phyloP scores from a whole-genome alignment of 2,888 invertebrate genomes.

The Lasioglossum malachurum region DNA sequence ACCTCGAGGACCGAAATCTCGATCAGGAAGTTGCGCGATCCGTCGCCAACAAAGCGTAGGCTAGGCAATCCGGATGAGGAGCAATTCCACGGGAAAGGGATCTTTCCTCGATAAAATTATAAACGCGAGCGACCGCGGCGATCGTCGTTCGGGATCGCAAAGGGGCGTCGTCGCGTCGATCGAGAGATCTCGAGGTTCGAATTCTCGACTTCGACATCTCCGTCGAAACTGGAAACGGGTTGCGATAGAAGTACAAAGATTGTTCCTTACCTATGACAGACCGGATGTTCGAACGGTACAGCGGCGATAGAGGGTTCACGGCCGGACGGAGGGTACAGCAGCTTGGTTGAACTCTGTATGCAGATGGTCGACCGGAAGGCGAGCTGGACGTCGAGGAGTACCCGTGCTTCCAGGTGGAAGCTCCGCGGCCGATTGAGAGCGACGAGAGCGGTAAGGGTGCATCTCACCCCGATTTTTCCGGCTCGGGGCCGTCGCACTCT shows the following conservation, averaged over 20 bases:
- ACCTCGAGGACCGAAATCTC: conserved; percentile 24
- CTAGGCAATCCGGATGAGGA: not conserved
- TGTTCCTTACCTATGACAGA: conserved; percentile 37
- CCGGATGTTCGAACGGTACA: not conserved
- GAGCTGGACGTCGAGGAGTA: conserved; percentile 56
- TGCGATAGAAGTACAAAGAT: not conserved
- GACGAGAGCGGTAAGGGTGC: conserved; percentile 75
- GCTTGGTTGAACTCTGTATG: not conserved
- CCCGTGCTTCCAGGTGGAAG: conserved; percentile 78
- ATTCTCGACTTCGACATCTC: not conserved
- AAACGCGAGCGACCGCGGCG: not conserved
- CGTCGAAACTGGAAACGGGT: not conserved
- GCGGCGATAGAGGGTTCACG: not conserved
- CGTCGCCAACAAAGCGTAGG: not conserved
- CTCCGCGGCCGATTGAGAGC: conserved; percentile 80
- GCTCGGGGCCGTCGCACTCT: conserved; percentile 80
- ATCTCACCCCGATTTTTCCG: conserved; percentile 79
- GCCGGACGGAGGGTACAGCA: not conserved
- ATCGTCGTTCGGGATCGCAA: not conserved
- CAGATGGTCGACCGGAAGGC: not conserved
- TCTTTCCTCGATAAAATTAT: too few species aligned
- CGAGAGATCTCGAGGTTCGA: not conserved
- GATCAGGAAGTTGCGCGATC: conserved; percentile 17
- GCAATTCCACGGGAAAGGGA: not conserved
- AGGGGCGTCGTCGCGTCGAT: not conserved